A percentile compares a stretch with the other conserved stretches of the same genome.
Conservation (phyloP, 2,797 vertebrate species). For the Manis javanica region DNA sequence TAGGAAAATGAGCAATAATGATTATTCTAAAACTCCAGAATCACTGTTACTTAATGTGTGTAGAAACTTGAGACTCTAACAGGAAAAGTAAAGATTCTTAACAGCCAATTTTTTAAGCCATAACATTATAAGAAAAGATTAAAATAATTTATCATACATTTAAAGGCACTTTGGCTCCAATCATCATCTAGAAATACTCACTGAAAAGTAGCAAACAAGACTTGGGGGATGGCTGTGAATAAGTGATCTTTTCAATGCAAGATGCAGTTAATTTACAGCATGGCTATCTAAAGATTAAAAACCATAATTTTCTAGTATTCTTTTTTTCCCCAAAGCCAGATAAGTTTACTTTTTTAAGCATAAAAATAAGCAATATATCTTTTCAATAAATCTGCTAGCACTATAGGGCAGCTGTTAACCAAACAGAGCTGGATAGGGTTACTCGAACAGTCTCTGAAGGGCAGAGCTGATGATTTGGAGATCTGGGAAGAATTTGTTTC, state of each 20-base stretch:
- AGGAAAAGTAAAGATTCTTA: slow-evolving; percentile 75
- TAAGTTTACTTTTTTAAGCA: slow-evolving; percentile 83
- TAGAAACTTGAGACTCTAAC: slow-evolving; percentile 49
- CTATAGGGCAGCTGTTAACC: slow-evolving; percentile 84
- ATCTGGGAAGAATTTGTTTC: slow-evolving; percentile 84
- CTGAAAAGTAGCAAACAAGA: slow-evolving; percentile 12
- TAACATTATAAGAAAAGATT: slow-evolving; percentile 80
- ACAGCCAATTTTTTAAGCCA: slow-evolving; percentile 68
- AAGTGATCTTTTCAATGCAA: slow-evolving; percentile 51
- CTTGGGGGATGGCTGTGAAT: slow-evolving; percentile 51
- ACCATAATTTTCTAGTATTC: slow-evolving; percentile 59
- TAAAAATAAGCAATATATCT: slow-evolving; percentile 86
- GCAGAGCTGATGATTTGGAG: slow-evolving; percentile 70
- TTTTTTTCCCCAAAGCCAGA: slow-evolving; percentile 68
- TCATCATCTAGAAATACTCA: slow-evolving; percentile 46
- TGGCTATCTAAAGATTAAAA: slow-evolving; percentile 75
- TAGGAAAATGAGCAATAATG: slow-evolving; percentile 54
- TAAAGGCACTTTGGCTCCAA: slow-evolving; percentile 76
- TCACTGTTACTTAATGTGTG: slow-evolving; percentile 10
- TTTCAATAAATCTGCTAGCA: slow-evolving; percentile 88
- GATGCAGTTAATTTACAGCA: slow-evolving; percentile 66
- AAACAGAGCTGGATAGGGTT: slow-evolving; percentile 82
- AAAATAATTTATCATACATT: slow-evolving; percentile 74
- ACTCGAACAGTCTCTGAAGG: slow-evolving; percentile 69
- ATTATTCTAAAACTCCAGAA: slow-evolving; percentile 77